A percentile compares a stretch with the other conserved stretches of the same genome.
phyloP scores from a whole-genome alignment of 2,888 invertebrate genomes.

The Chromoteleia sp. region DNA sequence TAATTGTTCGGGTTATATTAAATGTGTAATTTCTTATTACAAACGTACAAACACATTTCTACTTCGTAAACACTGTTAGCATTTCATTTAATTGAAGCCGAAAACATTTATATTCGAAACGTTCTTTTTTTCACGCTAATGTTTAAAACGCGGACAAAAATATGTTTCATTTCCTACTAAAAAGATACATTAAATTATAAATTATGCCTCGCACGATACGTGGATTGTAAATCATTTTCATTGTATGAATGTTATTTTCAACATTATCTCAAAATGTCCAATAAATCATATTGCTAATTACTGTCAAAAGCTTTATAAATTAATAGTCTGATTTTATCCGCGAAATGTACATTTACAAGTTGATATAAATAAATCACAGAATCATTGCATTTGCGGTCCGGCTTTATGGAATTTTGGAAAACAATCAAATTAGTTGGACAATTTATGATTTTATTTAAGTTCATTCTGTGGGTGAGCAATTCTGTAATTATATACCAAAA shows the following conservation, averaged over 20 bases:
- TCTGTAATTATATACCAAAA: no score
- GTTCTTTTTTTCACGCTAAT: not conserved
- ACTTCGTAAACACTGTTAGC: not conserved
- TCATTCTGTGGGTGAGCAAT: no score
- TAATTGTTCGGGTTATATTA: slow-evolving; percentile 7
- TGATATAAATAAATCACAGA: slow-evolving; percentile 7
- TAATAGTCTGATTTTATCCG: slow-evolving; percentile 31
- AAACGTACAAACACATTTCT: not conserved
- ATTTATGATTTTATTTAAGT: slow-evolving; percentile 9
- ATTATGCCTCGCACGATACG: slow-evolving; percentile 14
- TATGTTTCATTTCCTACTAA: not conserved
- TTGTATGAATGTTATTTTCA: slow-evolving; percentile 31
- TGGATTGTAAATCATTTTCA: slow-evolving; percentile 40
- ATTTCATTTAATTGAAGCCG: not conserved
- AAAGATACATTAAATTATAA: slow-evolving; percentile 37
- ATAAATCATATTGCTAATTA: slow-evolving; percentile 48
- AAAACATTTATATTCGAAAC: slow-evolving; percentile 7
- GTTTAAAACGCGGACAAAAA: not conserved
- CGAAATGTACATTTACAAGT: not conserved
- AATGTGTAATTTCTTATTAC: no score
- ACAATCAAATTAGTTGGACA: slow-evolving; percentile 1
- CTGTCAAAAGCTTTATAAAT: slow-evolving; percentile 29
- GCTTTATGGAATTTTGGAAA: not conserved
- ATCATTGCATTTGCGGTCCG: slow-evolving; percentile 1
- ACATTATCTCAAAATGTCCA: slow-evolving; percentile 34